These are phyloP conservation scores for Caenorhabditis sp. DNA, from an alignment of 2,888 invertebrate species.

Conservation along the genomic window DNA sequence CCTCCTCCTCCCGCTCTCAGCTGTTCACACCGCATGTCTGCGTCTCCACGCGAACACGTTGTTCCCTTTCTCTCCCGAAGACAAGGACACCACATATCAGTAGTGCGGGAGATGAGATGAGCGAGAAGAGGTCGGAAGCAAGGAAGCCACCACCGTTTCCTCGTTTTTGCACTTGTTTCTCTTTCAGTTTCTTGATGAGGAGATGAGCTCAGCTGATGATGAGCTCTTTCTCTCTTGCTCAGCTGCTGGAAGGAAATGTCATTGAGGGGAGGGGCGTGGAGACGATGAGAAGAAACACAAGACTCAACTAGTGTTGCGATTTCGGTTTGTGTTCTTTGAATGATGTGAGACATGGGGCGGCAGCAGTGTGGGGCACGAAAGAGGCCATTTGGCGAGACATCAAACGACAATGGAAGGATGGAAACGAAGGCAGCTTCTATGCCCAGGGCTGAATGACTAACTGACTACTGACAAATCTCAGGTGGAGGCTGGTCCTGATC, in stretches of 20 bases:
- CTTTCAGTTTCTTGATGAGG: constrained; percentile 10
- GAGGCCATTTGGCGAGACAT: constrained; percentile 24
- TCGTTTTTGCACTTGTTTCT: constrained; percentile 30
- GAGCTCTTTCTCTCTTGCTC: no score
- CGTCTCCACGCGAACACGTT: constrained; percentile 31
- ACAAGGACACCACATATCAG: constrained; percentile 22
- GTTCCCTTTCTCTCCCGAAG: constrained; percentile 15
- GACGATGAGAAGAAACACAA: neutral
- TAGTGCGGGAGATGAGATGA: constrained; percentile 27
- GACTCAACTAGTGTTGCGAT: constrained; percentile 26
- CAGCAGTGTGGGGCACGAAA: constrained; percentile 20
- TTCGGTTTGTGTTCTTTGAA: constrained; percentile 52
- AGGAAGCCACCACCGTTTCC: constrained; percentile 27
- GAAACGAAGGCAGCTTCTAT: neutral
- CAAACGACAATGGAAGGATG: constrained; percentile 4
- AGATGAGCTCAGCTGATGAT: constrained; percentile 30
- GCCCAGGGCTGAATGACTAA: neutral
- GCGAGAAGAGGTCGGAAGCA: constrained; percentile 12
- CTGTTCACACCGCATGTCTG: constrained; percentile 53
- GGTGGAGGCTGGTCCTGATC: neutral
- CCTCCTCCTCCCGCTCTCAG: constrained; percentile 32
- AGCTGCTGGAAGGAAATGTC: neutral
- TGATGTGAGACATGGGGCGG: constrained; percentile 23
- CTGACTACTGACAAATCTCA: neutral
- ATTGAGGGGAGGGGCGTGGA: constrained; percentile 6